phyloP scores from a whole-genome alignment of 2,113 vertebrate genomes.

The Orthonyx spaldingii region DNA sequence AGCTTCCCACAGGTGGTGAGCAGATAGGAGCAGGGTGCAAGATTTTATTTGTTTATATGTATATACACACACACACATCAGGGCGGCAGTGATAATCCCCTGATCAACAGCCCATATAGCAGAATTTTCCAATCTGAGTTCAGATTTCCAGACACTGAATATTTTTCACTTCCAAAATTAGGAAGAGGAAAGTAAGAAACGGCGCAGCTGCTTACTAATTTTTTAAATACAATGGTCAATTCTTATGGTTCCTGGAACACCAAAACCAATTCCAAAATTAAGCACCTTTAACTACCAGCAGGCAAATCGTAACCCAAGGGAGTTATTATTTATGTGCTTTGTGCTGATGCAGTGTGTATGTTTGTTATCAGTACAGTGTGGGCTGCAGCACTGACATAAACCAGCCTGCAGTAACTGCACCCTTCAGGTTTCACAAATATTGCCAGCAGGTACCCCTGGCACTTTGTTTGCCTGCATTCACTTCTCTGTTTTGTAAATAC shows the following conservation, averaged over 20 bases:
- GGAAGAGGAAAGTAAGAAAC: background rate
- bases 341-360: background rate
- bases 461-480: background rate
- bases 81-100: background rate
- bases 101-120: background rate
- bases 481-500: constrained; percentile 1
- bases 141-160: background rate
- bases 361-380: background rate
- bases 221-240: background rate
- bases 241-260: background rate
- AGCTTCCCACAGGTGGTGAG: background rate
- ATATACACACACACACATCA: fast-evolving
- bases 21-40: background rate
- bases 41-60: background rate
- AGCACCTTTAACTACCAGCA: background rate
- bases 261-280: background rate
- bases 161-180: background rate
- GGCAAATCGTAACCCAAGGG: background rate
- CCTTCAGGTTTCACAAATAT: background rate
- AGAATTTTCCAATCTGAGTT: background rate
- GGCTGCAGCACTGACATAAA: background rate
- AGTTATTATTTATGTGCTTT: background rate
- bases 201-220: background rate
- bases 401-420: background rate
- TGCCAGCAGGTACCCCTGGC: background rate